Evolutionary conservation across 1,140 invertebrate genomes (phyloP), one percentile per base, ranked within the genome.

Genomic region (Megathymus violae): DNA sequence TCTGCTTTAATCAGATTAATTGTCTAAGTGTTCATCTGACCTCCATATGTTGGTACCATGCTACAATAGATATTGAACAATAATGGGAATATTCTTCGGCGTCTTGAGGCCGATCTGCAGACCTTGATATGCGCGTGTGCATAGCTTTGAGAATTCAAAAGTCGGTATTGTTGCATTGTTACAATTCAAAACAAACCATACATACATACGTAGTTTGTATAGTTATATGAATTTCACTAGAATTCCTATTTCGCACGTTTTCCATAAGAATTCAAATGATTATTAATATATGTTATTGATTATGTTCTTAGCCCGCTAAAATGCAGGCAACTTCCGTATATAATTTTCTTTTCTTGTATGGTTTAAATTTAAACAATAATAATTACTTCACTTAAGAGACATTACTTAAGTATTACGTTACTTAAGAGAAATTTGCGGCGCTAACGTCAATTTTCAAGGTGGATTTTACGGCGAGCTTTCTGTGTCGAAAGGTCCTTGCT

Each of bases 401-500:
- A n/a, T n/a, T n/a, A n/a, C n/a, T n/a, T n/a, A n/a, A n/a, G n/a
- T n/a, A n/a, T n/a, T n/a, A n/a, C n/a, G n/a, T n/a, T n/a, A n/a
- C 75, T 76, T 72, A 85, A 82, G 54, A 69, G 41, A 43, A 80
- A 78, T 85, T 83, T 70, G 76, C 75, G 78, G 68, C 77, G 47
- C 74, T 65, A 59, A 43, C 62, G 61, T 59, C 59, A 67, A 82
- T 87, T 89, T 82, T 85, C 85, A 88, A 82, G 85, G 84, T 80
- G 69, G 68, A 84, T 85, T 88, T 87, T 84, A 82, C 82, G 82
- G 80, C 64, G 82, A 84, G 78, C 78, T 84, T 82, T 54, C 17
- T 79, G 76, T 85, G 76, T 80, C 78, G 85, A 80, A 87, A 88
- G 88, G 88, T 90, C 88, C 88, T 90, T 90, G 85, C 84, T 80